Base-by-base conservation (phyloP, 2,797 vertebrate species). In the Etheostoma nigrum region DNA sequence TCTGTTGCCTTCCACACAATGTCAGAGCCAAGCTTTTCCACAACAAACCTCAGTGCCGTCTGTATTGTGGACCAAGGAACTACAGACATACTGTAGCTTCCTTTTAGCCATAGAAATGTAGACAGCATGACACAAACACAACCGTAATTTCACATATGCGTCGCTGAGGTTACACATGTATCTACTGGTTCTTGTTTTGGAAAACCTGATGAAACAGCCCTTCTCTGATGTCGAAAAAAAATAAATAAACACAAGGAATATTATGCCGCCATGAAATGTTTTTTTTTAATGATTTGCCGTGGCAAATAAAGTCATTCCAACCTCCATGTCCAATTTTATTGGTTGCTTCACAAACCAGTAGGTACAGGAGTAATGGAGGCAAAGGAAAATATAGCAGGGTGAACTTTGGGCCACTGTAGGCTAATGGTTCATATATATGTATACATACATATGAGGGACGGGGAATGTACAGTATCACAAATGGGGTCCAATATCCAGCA, bases 341-440 rank as follows among this genome's bases (percentile, higher is more conserved):
- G 93, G 93, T 94, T 94, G 93, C 91, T 85, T 86, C 85, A 91
- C 92, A 94, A 92, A 95, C 93, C 94, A 95, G 93, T 93, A 95
- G 93, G 93, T 93, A 95, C 93, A 93, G 78, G 89, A 88, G 92
- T 92, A 93, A 93, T 85, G 47, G 65, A 82, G 74, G 74, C 61
- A 78, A 73, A 63, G 21, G 45, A 33, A 73, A 72, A 82, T 40
- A 11, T 40, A 40, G 36, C 65, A 77, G 61, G 67, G 75, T 48
- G 62, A 63, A 36, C 49, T 40, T 58, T 49, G 78, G 55, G 64
- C 79, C 69, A 73, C 61, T 60, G 73, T 40, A 25, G 21, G 62
- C 54, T 82, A 80, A 79, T 78, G 61, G 59, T 48, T 82, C 51
- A 83, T 70, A 75, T 73, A 76, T 79, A 71, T 69, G 16, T 30